phyloP scores from a whole-genome alignment of 2,797 vertebrate genomes.

The Helicolenus hilgendorfi region DNA sequence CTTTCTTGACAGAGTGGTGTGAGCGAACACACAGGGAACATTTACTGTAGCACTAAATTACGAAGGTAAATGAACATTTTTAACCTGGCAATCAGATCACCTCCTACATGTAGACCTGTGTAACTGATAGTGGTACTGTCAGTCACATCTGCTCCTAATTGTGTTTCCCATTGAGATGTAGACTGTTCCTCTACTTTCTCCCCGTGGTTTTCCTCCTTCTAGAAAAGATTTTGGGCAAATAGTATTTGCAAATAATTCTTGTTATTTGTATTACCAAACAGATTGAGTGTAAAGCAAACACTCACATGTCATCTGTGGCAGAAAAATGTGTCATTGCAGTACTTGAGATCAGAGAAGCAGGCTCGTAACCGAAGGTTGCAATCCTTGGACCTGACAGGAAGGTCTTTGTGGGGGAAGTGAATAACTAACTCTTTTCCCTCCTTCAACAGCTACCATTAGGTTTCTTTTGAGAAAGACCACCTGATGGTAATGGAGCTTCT shows the following conservation, averaged over 20 bases:
- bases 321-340: constrained; percentile 3
- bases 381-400: constrained; percentile 46
- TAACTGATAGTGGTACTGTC: constrained; percentile 54
- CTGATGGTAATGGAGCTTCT: constrained; percentile 65
- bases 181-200: constrained; percentile 28
- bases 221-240: constrained; percentile 42
- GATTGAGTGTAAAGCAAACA: constrained; percentile 22
- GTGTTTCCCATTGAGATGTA: constrained; percentile 68
- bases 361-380: constrained; percentile 29
- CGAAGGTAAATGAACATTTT: constrained; percentile 82
- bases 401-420: constrained; percentile 49
- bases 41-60: constrained; percentile 83
- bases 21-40: constrained; percentile 80
- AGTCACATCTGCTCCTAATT: constrained; percentile 65
- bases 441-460: constrained; percentile 59
- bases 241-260: constrained; percentile 79
- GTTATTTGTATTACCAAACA: constrained; percentile 32
- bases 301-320: constrained; percentile 19
- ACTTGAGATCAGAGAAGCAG: constrained; percentile 1
- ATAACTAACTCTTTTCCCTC: constrained; percentile 57
- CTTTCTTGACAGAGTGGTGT: constrained; percentile 84
- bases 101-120: constrained; percentile 59
- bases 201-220: constrained; percentile 44
- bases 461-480: constrained; percentile 67
- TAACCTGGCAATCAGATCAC: constrained; percentile 68